These are phyloP conservation scores for Zelleria hepariella DNA, from an alignment of 2,888 invertebrate species.

Conservation along the genomic window DNA sequence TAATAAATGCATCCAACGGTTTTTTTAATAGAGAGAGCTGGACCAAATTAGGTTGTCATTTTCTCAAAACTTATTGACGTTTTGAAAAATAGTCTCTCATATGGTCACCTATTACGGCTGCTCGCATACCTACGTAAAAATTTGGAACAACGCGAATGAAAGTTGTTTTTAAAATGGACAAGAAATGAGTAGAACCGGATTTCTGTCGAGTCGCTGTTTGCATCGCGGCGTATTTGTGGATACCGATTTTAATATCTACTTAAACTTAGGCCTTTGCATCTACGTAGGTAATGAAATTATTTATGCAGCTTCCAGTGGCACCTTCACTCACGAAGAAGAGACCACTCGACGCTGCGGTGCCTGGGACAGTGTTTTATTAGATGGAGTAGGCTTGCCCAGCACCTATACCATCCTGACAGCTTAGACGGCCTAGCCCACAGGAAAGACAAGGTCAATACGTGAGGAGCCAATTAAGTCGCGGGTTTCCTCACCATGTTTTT, in stretches of 20 bases:
- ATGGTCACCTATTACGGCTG: not conserved
- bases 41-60: not conserved
- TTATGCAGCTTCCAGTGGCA: no score
- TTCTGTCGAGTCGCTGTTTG: constrained; percentile 33
- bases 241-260: constrained; percentile 6
- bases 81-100: not conserved
- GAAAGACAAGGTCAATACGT: no score
- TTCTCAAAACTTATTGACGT: not conserved
- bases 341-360: no score
- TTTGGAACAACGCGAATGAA: constrained; percentile 43
- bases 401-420: no score
- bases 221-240: constrained; percentile 24
- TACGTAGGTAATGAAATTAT: no score
- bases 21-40: not conserved
- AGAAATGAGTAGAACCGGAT: constrained; percentile 49
- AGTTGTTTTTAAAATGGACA: constrained; percentile 46
- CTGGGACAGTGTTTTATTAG: no score
- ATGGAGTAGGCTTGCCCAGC: no score
- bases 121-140: constrained; percentile 16
- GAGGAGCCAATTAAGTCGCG: no score
- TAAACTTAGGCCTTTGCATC: not conserved
- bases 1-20: not conserved
- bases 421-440: no score
- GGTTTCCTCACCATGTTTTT: no score
- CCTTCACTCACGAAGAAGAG: no score